Conservation (phyloP, 1,140 invertebrate genomes). For the Lucilia cuprina region DNA sequence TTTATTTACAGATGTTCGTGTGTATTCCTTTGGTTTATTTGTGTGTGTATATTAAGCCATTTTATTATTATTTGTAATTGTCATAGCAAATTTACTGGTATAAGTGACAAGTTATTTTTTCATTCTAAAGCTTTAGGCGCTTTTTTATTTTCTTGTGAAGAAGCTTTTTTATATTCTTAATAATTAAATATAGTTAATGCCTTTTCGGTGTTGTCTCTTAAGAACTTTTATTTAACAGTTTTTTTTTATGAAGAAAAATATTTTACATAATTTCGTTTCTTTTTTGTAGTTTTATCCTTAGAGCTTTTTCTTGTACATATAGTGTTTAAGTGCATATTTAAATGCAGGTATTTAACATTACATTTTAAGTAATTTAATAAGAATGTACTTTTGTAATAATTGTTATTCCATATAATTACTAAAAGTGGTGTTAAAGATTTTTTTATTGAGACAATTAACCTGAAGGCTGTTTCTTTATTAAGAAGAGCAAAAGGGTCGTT, state of each 20-base stretch:
- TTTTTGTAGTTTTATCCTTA: neutral
- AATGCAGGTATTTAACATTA: no score
- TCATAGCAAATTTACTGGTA: neutral
- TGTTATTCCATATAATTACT: no score
- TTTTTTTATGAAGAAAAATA: neutral
- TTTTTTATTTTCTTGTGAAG: neutral
- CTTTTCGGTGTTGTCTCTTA: no score
- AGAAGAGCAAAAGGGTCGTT: no score
- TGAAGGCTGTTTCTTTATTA: no score
- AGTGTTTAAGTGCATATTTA: no score
- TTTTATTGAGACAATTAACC: no score
- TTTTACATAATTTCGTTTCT: neutral
- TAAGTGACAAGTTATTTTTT: neutral
- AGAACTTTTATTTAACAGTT: neutral
- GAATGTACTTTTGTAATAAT: no score
- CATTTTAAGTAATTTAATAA: no score
- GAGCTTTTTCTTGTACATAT: neutral
- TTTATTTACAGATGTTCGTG: neutral
- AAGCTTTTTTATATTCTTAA: neutral
- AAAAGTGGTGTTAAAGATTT: no score
- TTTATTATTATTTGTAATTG: neutral
- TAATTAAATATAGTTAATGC: neutral
- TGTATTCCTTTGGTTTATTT: neutral
- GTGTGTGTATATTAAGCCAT: neutral
- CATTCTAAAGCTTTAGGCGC: neutral